phyloP scores from a whole-genome alignment of 2,888 invertebrate species.

The Dolichopus griseipennis region DNA sequence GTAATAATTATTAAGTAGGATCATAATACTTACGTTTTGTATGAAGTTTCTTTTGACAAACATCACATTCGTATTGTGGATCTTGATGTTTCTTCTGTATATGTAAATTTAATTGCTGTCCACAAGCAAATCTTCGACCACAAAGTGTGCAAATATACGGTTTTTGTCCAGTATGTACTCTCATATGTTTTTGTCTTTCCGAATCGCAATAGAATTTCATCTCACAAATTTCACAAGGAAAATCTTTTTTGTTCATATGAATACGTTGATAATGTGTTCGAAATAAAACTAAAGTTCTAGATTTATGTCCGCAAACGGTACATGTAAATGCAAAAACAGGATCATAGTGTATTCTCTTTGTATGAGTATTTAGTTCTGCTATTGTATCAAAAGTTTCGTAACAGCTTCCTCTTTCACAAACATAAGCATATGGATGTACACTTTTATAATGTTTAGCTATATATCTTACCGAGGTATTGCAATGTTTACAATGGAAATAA shows the following conservation, averaged over 20 bases:
- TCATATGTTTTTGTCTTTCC: neutral
- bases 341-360: neutral
- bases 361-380: neutral
- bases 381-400: neutral
- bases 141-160: neutral
- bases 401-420: neutral
- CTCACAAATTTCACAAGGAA: neutral
- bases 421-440: neutral
- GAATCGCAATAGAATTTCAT: constrained; percentile 4
- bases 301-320: neutral
- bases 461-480: neutral
- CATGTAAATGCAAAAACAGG: neutral
- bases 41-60: neutral
- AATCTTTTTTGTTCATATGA: constrained; percentile 1
- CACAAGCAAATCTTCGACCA: constrained; percentile 1
- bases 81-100: constrained; percentile 1
- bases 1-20: no score
- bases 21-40: neutral
- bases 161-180: neutral
- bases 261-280: neutral
- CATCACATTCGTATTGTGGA: neutral
- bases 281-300: constrained; percentile 1
- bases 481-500: neutral
- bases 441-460: constrained; percentile 6
- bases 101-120: neutral